A percentile compares a stretch with the other conserved stretches of the same genome.
Evolutionary conservation across 2,113 vertebrate genomes (phyloP).

Genomic region (Ceuthmochares aereus): DNA sequence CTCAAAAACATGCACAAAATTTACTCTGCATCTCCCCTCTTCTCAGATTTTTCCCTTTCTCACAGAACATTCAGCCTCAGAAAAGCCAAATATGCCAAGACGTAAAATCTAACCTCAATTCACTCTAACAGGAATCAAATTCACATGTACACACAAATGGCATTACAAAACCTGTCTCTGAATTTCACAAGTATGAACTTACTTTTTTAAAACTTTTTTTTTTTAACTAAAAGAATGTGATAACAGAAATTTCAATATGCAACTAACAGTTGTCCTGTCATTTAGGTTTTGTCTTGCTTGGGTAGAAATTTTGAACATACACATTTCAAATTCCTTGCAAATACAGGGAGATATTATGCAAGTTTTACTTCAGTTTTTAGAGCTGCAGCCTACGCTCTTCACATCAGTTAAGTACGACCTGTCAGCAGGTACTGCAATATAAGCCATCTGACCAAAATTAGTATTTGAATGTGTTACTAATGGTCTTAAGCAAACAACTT

Average conservation of each 20-base stretch:
- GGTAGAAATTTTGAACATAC: background rate
- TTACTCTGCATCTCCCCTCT: background rate
- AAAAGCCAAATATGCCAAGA: background rate
- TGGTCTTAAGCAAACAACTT: background rate
- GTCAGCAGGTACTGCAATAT: background rate
- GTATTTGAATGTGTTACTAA: background rate
- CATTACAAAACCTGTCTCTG: background rate
- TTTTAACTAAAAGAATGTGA: background rate
- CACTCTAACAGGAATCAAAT: background rate
- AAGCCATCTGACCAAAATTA: background rate
- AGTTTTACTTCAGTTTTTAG: background rate
- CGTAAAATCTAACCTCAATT: background rate
- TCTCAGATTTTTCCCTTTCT: background rate
- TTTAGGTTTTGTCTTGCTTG: background rate
- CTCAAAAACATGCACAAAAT: background rate
- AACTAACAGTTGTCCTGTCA: background rate
- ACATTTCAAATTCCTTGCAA: background rate
- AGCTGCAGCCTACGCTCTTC: background rate
- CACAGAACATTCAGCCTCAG: background rate
- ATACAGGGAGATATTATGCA: background rate
- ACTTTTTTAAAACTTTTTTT: background rate
- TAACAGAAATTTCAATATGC: background rate
- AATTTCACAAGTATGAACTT: background rate
- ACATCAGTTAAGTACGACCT: fast-evolving
- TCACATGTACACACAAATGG: background rate